Base-by-base conservation (phyloP, 64 coral and sea anemone species). In the Montipora efflorescens region DNA sequence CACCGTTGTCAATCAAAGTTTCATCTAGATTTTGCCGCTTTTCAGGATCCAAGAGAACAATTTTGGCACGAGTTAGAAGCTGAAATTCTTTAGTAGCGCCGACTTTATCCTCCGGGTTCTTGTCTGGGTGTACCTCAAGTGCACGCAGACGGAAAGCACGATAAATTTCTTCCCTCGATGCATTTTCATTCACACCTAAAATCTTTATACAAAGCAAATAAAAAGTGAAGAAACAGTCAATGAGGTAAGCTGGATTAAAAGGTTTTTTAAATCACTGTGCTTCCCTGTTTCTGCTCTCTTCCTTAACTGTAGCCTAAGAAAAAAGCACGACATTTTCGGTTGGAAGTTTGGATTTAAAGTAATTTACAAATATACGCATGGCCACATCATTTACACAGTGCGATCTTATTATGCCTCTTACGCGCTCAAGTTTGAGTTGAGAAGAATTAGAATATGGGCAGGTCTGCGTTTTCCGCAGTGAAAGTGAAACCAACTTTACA, bases 111-210 rank as follows among this genome's bases (percentile, higher is more conserved):
- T 47, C 62, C 79, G 59, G 77, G 53, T 91, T 91, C 61, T 91
- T 91, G 89, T 91, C 89, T 20, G 89, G 89, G 62, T 91, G 89
- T 80, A 47, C 79, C 43, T 91, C 89, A 48, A 36, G 45, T 67
- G 89, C 75, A 61, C 78, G 77, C 20, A 64, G 76, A 82, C 89
- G 89, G 47, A 82, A 91, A 10, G 89, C 89, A 18, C 79, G 89
- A 36, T 80, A 64, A 45, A 91, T 91, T 45, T 80, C 89, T 69
- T 91, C 23, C 2, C 48, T 91, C 70, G 89, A 91, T 45, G 89
- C 89, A 73, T 91, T 77, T 73, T 36, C 58, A 61, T 25, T 59
- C 22, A 91, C 76, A 81, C 89, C 89, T 91, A 91, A 50, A 21
- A 91, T 23, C 89, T 91, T 53, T 80, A 75, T 90, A 43, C 43